These are phyloP conservation scores for Agrotis puta DNA, from an alignment of 2,888 invertebrate species.

Conservation along the genomic window DNA sequence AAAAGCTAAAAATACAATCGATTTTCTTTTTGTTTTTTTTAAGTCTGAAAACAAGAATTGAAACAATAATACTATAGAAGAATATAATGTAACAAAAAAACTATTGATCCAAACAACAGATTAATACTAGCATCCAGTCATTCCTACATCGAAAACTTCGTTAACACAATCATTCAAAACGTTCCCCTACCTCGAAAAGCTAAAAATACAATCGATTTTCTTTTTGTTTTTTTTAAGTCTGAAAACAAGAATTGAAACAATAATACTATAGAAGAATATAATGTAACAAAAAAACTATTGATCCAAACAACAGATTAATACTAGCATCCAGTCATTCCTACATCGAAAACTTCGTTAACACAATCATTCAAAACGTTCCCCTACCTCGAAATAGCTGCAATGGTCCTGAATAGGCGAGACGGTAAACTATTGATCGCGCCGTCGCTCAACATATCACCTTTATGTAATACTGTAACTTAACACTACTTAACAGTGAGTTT, in stretches of 20 bases:
- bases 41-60: too few relatives aligned
- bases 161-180: conserved; percentile 11
- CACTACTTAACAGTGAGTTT: conserved; percentile 12
- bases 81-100: background rate
- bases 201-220: too few relatives aligned
- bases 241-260: too few relatives aligned
- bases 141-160: background rate
- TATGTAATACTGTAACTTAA: conserved; percentile 40
- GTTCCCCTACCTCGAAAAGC: conserved; percentile 11
- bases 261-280: background rate
- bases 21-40: too few relatives aligned
- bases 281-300: background rate
- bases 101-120: background rate
- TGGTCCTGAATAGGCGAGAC: conserved; percentile 41
- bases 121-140: background rate
- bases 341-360: conserved; percentile 4
- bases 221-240: too few relatives aligned
- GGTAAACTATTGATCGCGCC: conserved; percentile 61
- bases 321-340: background rate
- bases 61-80: too few relatives aligned
- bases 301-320: background rate
- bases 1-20: too few relatives aligned
- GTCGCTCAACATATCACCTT: conserved; percentile 26
- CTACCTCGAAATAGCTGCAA: conserved; percentile 29
- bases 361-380: conserved; percentile 10